These are phyloP conservation scores for Selene dorsalis DNA, from an alignment of 2,797 vertebrate species.

Conservation along the genomic window DNA sequence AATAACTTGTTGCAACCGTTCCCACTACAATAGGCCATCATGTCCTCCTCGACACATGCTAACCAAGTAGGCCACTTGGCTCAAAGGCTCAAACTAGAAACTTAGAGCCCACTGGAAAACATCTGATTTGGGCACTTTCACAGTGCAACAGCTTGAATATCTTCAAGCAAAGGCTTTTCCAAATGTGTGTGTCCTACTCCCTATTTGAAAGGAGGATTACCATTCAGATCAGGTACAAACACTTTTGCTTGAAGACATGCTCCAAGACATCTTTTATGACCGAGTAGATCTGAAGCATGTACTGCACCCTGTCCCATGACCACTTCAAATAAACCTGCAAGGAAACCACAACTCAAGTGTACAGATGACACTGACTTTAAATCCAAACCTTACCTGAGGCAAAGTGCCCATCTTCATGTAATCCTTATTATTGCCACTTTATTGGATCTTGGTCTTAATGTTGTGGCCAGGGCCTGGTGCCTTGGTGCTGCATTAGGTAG, in stretches of 20 bases:
- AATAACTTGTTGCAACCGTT: too few relatives aligned
- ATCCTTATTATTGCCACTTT: constrained; percentile 26
- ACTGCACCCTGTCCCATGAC: not conserved
- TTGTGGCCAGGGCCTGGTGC: constrained; percentile 19
- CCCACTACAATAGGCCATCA: too few relatives aligned
- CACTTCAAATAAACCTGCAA: not conserved
- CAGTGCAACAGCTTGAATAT: not conserved
- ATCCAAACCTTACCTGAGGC: constrained; percentile 2
- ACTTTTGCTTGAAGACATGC: not conserved
- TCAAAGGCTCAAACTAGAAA: not conserved
- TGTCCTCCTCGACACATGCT: too few relatives aligned
- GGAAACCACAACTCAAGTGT: not conserved
- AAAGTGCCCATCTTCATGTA: constrained; percentile 11
- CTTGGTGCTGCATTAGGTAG: constrained; percentile 21
- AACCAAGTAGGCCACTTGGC: not conserved
- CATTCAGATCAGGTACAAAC: not conserved
- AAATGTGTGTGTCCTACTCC: not conserved
- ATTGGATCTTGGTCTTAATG: constrained; percentile 41
- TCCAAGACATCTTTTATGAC: not conserved
- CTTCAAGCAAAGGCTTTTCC: not conserved
- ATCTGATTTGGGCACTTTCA: not conserved
- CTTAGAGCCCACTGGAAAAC: not conserved
- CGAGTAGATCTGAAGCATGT: not conserved
- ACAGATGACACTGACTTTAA: not conserved
- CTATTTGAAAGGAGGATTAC: not conserved